A percentile compares a stretch with the other conserved stretches of the same genome.
Evolutionary conservation across 2,888 invertebrate genomes (phyloP).

Genomic region (Nemapogon koenigi): DNA sequence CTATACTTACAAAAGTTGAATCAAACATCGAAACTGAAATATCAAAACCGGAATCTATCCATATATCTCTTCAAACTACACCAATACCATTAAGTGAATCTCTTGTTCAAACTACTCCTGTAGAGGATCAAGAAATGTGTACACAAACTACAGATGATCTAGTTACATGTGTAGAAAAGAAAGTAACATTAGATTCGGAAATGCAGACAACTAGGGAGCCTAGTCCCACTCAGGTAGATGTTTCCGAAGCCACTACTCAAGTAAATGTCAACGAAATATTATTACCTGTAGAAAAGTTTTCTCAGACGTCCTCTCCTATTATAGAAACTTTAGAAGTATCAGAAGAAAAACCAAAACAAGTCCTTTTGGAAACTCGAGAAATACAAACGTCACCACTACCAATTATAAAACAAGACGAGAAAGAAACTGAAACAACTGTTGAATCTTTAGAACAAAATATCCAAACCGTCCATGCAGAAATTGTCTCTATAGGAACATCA

Average conservation of each 20-base stretch:
- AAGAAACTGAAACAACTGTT: constrained; percentile 39
- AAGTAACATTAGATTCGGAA: constrained; percentile 41
- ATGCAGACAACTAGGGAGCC: constrained; percentile 46
- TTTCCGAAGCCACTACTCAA: constrained; percentile 62
- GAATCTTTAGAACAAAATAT: constrained; percentile 46
- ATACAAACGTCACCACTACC: constrained; percentile 63
- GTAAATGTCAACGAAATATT: constrained; percentile 47
- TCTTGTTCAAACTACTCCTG: constrained; percentile 69
- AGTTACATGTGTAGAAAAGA: constrained; percentile 32
- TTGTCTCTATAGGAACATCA: constrained; percentile 41
- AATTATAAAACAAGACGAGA: constrained; percentile 34
- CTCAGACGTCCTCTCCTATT: constrained; percentile 49
- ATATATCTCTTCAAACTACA: constrained; percentile 59
- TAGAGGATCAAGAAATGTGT: constrained; percentile 41
- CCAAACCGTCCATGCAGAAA: constrained; percentile 38
- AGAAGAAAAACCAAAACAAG: constrained; percentile 34
- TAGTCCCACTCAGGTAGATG: constrained; percentile 36
- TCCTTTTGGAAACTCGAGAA: constrained; percentile 51
- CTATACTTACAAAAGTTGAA: constrained; percentile 37
- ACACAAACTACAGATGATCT: constrained; percentile 44
- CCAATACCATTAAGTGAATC: constrained; percentile 53
- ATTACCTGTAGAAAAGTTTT: constrained; percentile 48
- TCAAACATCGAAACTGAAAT: constrained; percentile 32
- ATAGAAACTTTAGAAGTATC: constrained; percentile 24
- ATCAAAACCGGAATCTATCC: constrained; percentile 33